Conservation (phyloP, 2,113 vertebrate species). For the Phalacrocorax pelagicus region DNA sequence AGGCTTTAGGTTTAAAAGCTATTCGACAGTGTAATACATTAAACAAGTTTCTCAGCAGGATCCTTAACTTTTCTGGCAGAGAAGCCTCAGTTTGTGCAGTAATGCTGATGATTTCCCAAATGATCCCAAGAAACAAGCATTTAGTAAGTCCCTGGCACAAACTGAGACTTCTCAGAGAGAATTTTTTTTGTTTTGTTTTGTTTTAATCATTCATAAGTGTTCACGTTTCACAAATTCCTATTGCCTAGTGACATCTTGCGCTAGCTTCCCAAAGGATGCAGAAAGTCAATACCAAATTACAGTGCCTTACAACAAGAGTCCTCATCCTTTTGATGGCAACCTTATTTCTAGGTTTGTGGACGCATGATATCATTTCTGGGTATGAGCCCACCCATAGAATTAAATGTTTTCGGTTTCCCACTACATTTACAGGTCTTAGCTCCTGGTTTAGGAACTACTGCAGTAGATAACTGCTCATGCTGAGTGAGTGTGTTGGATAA, state of each 20-base stretch:
- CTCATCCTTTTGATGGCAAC: not conserved
- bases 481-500: not conserved
- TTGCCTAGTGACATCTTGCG: not conserved
- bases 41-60: not conserved
- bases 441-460: not conserved
- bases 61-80: not conserved
- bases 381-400: not conserved
- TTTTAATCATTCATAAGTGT: not conserved
- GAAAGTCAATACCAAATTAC: not conserved
- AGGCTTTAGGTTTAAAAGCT: not conserved
- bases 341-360: not conserved
- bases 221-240: not conserved
- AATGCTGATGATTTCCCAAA: not conserved
- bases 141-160: not conserved
- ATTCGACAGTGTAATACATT: not conserved
- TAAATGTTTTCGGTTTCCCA: not conserved
- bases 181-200: too few relatives aligned
- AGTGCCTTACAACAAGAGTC: not conserved
- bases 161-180: not conserved
- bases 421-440: not conserved
- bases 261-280: not conserved
- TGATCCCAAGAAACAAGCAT: not conserved
- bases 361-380: not conserved
- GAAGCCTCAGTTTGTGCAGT: not conserved
- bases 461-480: not conserved